Conservation (phyloP, 2,113 vertebrate species). For the Leptodactylus fuscus region DNA sequence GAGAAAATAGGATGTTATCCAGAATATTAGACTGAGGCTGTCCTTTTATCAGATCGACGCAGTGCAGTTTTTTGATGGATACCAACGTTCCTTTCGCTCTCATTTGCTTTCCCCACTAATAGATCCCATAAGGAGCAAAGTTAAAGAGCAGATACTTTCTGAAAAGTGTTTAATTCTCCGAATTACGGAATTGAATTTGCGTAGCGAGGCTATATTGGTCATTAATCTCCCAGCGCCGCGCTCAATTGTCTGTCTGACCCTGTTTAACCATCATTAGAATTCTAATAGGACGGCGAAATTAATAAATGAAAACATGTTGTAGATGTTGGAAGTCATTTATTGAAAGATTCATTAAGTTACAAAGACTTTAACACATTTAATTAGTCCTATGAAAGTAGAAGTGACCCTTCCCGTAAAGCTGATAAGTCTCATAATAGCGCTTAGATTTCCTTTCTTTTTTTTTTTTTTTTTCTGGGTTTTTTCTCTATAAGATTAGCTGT, state of each 20-base stretch:
- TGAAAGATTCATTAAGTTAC: conserved; percentile 81
- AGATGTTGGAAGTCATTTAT: conserved; percentile 79
- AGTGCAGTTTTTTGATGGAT: neutral
- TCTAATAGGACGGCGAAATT: conserved; percentile 83
- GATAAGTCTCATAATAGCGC: conserved; percentile 84
- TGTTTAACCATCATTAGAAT: conserved; percentile 75
- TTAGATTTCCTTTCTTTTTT: conserved; percentile 77
- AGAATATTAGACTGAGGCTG: no score
- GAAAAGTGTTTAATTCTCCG: conserved; percentile 63
- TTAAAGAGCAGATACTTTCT: conserved; percentile 37
- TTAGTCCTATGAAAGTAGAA: conserved; percentile 85
- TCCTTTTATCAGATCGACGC: no score
- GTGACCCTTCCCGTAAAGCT: conserved; percentile 85
- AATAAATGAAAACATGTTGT: conserved; percentile 82
- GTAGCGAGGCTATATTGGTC: conserved; percentile 70
- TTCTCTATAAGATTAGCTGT: conserved; percentile 91
- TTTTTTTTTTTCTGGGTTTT: conserved; percentile 78
- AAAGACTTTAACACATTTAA: conserved; percentile 90
- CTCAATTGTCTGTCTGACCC: conserved; percentile 71
- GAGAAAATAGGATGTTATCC: no score
- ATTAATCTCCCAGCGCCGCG: conserved; percentile 71
- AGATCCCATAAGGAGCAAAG: conserved; percentile 21
- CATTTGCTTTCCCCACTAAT: neutral
- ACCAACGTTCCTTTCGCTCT: neutral
- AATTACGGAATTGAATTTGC: conserved; percentile 59